phyloP scores from a whole-genome alignment of 2,797 vertebrate genomes.

The Danio jaintianensis region DNA sequence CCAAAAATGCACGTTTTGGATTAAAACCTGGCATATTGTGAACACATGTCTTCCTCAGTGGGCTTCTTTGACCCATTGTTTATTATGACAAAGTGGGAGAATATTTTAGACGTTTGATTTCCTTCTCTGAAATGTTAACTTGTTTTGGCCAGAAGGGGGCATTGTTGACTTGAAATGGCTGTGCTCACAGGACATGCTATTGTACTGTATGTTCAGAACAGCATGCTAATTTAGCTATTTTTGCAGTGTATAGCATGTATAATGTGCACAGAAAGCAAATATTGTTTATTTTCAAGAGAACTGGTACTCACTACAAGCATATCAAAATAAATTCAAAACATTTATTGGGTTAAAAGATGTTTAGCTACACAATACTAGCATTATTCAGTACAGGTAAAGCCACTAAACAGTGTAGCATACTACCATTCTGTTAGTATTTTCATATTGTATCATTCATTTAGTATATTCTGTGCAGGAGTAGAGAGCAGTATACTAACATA shows the following conservation, averaged over 20 bases:
- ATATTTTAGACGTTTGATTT: slow-evolving; percentile 2
- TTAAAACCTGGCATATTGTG: slow-evolving; percentile 1
- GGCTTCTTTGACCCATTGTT: background rate
- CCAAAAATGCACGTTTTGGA: slow-evolving; percentile 7
- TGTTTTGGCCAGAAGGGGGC: slow-evolving; percentile 42
- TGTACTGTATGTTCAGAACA: too few relatives aligned
- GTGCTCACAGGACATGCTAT: background rate
- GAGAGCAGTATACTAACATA: background rate
- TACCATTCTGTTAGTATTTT: background rate
- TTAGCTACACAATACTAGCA: background rate
- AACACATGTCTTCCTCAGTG: background rate
- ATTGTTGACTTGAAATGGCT: slow-evolving; percentile 16
- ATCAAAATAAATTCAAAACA: background rate
- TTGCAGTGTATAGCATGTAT: background rate
- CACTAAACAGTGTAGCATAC: background rate
- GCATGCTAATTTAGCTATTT: background rate
- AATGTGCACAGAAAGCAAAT: background rate
- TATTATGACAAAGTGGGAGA: background rate
- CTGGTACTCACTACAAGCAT: background rate
- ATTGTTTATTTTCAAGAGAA: background rate
- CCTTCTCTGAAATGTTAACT: background rate
- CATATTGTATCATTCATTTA: background rate
- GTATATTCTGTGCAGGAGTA: background rate
- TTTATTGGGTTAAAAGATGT: background rate
- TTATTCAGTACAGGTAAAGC: background rate